Evolutionary conservation across 2,888 invertebrate species (phyloP).

Genomic region (Stenolophus ochropezus): DNA sequence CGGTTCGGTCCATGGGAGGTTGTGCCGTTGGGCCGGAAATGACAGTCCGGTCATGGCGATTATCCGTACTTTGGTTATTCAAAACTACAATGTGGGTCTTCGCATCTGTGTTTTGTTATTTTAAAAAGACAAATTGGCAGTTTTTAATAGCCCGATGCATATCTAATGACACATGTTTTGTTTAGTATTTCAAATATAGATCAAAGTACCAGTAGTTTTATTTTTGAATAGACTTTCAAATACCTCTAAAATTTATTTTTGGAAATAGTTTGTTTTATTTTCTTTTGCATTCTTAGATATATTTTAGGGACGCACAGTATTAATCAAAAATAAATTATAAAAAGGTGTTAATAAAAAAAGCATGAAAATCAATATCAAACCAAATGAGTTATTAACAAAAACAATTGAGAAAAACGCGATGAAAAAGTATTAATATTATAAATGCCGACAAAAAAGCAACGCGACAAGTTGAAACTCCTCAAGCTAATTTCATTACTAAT

Average conservation of each 20-base stretch:
- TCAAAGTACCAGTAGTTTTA: conserved; percentile 22
- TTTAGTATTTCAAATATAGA: conserved; percentile 35
- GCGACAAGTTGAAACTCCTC: neutral
- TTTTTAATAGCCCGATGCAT: neutral
- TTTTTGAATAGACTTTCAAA: conserved; percentile 5
- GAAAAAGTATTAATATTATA: conserved; percentile 36
- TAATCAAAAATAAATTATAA: conserved; percentile 23
- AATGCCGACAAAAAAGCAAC: neutral
- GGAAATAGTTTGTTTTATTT: conserved; percentile 19
- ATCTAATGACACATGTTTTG: conserved; percentile 32
- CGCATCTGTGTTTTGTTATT: conserved; percentile 26
- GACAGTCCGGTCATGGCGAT: conserved; percentile 12
- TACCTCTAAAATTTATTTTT: conserved; percentile 30
- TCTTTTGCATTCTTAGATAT: conserved; percentile 23
- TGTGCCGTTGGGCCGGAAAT: conserved; percentile 23
- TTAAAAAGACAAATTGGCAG: conserved; percentile 3
- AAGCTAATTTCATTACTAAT: conserved; percentile 41
- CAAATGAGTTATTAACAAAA: conserved; percentile 43
- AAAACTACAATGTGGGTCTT: no score
- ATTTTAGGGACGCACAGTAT: no score
- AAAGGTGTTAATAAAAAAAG: conserved; percentile 19
- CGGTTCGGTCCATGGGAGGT: neutral
- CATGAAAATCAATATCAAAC: conserved; percentile 13
- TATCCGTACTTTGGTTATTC: no score
- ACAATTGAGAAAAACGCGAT: conserved; percentile 32